Conservation (phyloP, 2,113 vertebrate species). For the Meriones unguiculatus region DNA sequence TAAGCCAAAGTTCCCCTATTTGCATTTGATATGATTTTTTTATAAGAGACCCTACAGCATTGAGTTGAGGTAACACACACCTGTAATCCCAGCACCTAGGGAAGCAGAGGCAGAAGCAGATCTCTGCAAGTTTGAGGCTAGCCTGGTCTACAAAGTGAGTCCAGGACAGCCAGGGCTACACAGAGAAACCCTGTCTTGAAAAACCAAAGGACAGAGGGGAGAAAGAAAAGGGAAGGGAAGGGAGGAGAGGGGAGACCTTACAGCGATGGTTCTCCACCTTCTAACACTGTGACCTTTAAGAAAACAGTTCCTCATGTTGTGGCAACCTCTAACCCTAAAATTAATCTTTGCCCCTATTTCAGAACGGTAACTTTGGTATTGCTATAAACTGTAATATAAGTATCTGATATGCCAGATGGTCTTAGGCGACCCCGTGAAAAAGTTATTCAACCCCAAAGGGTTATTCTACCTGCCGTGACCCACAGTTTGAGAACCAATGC, state of each 20-base stretch:
- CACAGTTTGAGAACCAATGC: neutral
- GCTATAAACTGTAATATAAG: neutral
- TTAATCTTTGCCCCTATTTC: neutral
- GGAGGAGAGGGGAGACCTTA: neutral
- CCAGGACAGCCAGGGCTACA: too few relatives aligned
- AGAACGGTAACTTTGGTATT: neutral
- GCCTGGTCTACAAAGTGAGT: too few relatives aligned
- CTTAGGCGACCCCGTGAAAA: neutral
- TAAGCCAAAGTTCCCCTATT: neutral
- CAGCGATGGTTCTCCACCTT: neutral
- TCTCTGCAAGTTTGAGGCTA: too few relatives aligned
- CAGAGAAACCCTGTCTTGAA: too few relatives aligned
- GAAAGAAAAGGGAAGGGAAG: too few relatives aligned
- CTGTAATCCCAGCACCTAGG: too few relatives aligned
- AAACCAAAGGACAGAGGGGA: too few relatives aligned
- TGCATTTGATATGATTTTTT: neutral
- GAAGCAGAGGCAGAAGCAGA: too few relatives aligned
- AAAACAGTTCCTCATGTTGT: neutral
- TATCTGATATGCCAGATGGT: neutral
- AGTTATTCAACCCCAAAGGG: neutral
- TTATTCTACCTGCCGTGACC: neutral
- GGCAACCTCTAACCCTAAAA: neutral
- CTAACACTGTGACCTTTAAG: neutral
- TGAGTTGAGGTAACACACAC: too few relatives aligned
- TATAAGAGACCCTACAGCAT: neutral